Evolutionary conservation across 2,113 vertebrate species (phyloP).

Genomic region (Gorsachius goisagi): DNA sequence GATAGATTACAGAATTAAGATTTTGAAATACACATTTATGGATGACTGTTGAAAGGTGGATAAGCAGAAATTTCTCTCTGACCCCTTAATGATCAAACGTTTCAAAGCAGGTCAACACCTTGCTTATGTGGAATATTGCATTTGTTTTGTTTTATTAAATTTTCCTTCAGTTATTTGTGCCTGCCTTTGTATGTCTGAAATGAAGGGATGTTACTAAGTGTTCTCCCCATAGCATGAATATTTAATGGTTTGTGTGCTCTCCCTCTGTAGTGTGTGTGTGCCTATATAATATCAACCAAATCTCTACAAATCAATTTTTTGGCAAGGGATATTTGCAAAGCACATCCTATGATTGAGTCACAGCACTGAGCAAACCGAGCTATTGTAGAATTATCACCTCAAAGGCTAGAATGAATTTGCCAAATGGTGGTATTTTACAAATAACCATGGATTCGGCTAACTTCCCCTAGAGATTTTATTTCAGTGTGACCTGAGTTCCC

Average conservation of each 20-base stretch:
- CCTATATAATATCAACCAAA: background rate
- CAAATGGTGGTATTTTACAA: background rate
- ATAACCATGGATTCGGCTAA: background rate
- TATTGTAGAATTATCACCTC: background rate
- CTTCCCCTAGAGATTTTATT: background rate
- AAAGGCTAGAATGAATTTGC: background rate
- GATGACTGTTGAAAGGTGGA: background rate
- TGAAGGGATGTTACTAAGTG: background rate
- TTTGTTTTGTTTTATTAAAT: background rate
- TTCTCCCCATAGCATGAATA: constrained; percentile 20
- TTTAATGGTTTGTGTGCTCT: constrained; percentile 15
- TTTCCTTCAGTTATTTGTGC: background rate
- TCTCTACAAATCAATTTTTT: background rate
- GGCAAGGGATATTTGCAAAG: background rate
- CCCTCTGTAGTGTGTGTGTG: background rate
- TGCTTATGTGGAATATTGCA: background rate
- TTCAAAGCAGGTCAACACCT: background rate
- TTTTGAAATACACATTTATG: background rate
- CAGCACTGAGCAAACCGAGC: background rate
- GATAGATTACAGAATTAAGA: background rate
- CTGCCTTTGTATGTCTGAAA: background rate
- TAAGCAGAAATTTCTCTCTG: background rate
- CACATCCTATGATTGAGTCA: background rate
- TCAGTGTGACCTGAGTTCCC: background rate
- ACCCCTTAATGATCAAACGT: background rate